Conservation (phyloP, 2,113 vertebrate species). For the Clarias batrachus region DNA sequence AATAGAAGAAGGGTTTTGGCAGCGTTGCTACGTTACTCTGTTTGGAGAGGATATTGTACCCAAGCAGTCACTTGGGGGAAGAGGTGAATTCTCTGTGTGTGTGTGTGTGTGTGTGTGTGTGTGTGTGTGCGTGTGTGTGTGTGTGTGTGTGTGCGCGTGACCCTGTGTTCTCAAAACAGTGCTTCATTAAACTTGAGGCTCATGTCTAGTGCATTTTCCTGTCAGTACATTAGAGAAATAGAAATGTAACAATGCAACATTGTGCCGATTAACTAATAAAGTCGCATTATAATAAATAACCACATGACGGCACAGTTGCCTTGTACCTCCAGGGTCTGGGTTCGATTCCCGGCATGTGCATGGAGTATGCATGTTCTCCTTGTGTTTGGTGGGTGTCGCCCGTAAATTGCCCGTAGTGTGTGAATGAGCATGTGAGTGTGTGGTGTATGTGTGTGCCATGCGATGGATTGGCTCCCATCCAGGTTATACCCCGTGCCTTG, state of each 20-base stretch:
- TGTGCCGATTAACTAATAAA: neutral
- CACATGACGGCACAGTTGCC: too few relatives aligned
- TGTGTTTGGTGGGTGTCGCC: too few relatives aligned
- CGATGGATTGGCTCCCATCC: too few relatives aligned
- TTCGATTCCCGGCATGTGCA: too few relatives aligned
- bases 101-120: neutral
- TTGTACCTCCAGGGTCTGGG: too few relatives aligned
- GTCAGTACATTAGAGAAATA: neutral
- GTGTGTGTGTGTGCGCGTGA: neutral
- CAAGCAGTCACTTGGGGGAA: constrained; percentile 31
- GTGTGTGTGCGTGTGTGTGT: neutral
- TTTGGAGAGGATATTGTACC: constrained; percentile 31
- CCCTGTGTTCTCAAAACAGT: neutral
- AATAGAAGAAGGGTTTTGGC: constrained; percentile 35
- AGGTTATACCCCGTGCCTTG: too few relatives aligned
- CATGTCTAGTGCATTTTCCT: neutral
- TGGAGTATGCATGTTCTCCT: too few relatives aligned
- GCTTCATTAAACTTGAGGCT: neutral
- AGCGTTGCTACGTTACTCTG: constrained; percentile 39
- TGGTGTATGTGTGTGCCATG: too few relatives aligned
- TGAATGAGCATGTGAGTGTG: too few relatives aligned
- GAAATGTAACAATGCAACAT: neutral
- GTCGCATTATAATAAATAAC: neutral
- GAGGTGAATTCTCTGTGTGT: neutral
- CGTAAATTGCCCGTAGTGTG: too few relatives aligned